These are phyloP conservation scores for Clepsis dumicolana DNA, from an alignment of 2,888 invertebrate genomes.

Conservation along the genomic window DNA sequence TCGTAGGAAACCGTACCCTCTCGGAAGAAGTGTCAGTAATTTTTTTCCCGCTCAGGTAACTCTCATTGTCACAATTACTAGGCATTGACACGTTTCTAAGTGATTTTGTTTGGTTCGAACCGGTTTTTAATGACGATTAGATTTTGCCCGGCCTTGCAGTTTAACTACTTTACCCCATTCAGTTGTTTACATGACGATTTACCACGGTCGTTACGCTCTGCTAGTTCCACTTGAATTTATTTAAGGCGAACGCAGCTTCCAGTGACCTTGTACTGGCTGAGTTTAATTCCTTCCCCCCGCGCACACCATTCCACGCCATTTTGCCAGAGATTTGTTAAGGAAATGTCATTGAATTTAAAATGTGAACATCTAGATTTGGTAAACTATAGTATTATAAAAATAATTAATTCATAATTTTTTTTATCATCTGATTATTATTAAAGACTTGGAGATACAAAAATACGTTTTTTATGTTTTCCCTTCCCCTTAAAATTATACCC, in stretches of 20 bases:
- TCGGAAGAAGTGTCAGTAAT: neutral
- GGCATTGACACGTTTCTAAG: constrained; percentile 3
- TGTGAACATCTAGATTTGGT: too few relatives aligned
- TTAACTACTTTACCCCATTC: constrained; percentile 13
- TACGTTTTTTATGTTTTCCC: too few relatives aligned
- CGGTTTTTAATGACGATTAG: constrained; percentile 27
- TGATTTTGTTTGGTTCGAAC: constrained; percentile 17
- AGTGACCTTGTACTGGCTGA: too few relatives aligned
- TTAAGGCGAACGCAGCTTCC: neutral
- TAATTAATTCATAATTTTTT: too few relatives aligned
- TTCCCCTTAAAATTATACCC: too few relatives aligned
- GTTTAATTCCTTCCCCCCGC: too few relatives aligned
- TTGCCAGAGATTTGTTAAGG: too few relatives aligned
- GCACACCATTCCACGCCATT: too few relatives aligned
- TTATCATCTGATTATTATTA: too few relatives aligned
- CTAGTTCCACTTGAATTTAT: neutral
- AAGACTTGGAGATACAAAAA: too few relatives aligned
- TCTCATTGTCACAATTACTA: neutral
- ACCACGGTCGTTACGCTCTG: constrained; percentile 1
- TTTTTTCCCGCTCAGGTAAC: neutral
- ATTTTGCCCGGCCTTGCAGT: constrained; percentile 23
- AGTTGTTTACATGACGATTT: constrained; percentile 22
- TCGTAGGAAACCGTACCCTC: neutral
- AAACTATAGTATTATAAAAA: too few relatives aligned
- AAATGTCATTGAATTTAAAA: too few relatives aligned